Evolutionary conservation across 2,797 vertebrate genomes (phyloP), one percentile per base, ranked within the genome.

Genomic region (Lepus oiostolus): DNA sequence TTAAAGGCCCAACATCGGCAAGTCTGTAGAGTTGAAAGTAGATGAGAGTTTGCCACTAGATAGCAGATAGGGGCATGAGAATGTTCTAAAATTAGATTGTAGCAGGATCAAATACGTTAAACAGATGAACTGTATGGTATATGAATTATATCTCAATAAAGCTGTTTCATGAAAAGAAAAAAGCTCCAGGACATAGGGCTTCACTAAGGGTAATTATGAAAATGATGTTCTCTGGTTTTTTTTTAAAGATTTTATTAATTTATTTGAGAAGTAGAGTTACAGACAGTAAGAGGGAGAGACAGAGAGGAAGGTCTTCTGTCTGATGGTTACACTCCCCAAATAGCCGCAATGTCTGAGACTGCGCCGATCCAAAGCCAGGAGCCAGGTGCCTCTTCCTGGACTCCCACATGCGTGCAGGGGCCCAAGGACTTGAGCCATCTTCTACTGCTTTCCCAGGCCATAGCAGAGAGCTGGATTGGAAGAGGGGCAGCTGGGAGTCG

Each of bases 11-110:
- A 13, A 52, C 65, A n/a, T 47, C 68, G 62, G 13, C 13, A 88
- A 88, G 70, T 62, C 26, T 80, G 12, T 54, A 82, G 63, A 85
- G 65, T n/a, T 28, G 87, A 86, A 91, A 96, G 50, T 70, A 92
- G 63, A 77, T 77, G 77, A 72, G 63, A 67, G 58, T 58, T 83
- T 76, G 21, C 63, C 21, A 63, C 30, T 38, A 11, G 8, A 7
- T 90, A 22, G 5, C 2, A 1, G 13, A 5, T 54, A 21, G 52
- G 35, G 30, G 16, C 17, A 28, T 60, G 47, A 67, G 21, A 67
- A 32, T 79, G 12, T 68, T 84, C n/a, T 83, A 84, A 38, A 86
- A n/a, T 94, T 79, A 87, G 90, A 93, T 22, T 74, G 7, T 60
- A 21, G 50, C 32, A 62, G 76, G 60, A 21, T n/a, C 86, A 12